Conservation (phyloP, 2,113 vertebrate species). For the Festucalex cinctus region DNA sequence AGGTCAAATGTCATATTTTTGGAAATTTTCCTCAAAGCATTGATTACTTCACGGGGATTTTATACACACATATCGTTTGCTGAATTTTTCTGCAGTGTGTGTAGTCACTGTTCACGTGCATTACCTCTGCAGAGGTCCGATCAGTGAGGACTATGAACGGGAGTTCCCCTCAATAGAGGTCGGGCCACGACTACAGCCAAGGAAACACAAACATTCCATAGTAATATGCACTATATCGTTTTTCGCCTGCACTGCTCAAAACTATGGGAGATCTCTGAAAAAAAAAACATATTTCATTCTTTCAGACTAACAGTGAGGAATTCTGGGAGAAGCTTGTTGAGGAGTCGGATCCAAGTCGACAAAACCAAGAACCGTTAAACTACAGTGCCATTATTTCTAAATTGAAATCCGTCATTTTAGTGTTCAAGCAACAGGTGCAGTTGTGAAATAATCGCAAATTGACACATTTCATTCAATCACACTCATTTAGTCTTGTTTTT, state of each 20-base stretch:
- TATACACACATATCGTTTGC: not conserved
- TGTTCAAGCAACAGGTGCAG: conserved; percentile 73
- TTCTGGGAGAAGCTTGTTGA: conserved; percentile 77
- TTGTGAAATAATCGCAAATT: not conserved
- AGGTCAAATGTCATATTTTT: not conserved
- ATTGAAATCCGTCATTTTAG: conserved; percentile 67
- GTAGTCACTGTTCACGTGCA: not conserved
- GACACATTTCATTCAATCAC: not conserved
- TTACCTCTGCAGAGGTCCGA: conserved; percentile 58
- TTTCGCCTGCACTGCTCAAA: not conserved
- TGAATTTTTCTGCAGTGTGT: not conserved
- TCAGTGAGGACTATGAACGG: conserved; percentile 73
- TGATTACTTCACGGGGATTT: not conserved
- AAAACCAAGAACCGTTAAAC: conserved; percentile 57
- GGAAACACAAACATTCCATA: conserved; percentile 2
- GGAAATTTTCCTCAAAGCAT: not conserved
- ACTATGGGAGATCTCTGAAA: not conserved
- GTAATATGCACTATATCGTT: not conserved
- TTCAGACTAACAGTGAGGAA: conserved; percentile 79
- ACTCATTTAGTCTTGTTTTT: not conserved
- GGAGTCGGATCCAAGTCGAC: conserved; percentile 60
- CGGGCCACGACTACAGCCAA: conserved; percentile 31
- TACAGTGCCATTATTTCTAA: conserved; percentile 64
- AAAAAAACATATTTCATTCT: not conserved
- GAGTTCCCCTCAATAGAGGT: conserved; percentile 68